Base-by-base conservation (phyloP, 35 echinoderm and acorn worm species). In the Eucidaris tribuloides region DNA sequence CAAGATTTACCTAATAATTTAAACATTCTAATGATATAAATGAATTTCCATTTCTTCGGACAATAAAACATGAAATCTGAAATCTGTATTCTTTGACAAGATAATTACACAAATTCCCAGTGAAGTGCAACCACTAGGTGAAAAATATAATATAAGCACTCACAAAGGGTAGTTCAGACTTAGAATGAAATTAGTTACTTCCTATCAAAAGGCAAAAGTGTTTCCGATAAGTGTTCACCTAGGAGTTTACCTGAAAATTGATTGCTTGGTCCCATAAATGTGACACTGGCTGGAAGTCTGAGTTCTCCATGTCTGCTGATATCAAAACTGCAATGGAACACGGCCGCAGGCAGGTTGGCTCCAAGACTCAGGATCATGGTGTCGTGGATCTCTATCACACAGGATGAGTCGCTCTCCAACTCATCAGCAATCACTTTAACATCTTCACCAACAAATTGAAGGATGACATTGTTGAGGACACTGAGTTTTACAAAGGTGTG, bases 401-500 rank as follows among this genome's bases (percentile, higher is more conserved):
- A 87, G 7, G 77, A 77, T 49, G 55, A 65, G 32, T 86, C 78
- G 70, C 88, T 63, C 35, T 49, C 46, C 4, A 96, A 45, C 2
- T 44, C 58, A 40, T 46, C 45, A 32, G 80, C 61, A 3, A 39
- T 45, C 39, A 96, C 38, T 7, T 27, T 41, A 40, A 74, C 57
- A 46, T 91, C 56, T 17, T 81, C 84, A 45, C 93, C 93, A 2
- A 25, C 49, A 27, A 91, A 41, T 52, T 96, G 35, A 17, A 96
- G 31, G 41, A 64, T 58, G 44, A 90, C 79, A 41, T 80, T 43
- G 23, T 77, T 79, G 31, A 83, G 83, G 4, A 96, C 44, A 50
- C 85, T 83, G 38, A 96, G 79, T 74, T 96, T 84, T 76, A 83
- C 48, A 78, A 96, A 96, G n/a, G 60, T 50, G 60, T 83, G 76